These are phyloP conservation scores for Stichodactyla helianthus DNA, from an alignment of 64 coral and sea anemone genomes.

Conservation along the genomic window DNA sequence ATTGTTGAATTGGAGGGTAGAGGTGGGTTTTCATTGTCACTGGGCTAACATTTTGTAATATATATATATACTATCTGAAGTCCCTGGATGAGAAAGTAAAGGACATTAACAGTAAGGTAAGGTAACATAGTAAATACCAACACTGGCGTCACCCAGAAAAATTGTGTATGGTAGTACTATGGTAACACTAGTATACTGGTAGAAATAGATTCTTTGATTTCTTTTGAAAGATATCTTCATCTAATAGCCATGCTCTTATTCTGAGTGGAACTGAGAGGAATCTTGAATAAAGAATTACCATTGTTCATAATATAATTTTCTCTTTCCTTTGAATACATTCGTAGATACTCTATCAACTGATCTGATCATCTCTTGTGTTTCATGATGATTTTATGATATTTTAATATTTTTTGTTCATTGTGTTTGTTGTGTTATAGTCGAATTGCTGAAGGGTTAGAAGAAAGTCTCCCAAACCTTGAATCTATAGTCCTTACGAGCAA, in stretches of 20 bases:
- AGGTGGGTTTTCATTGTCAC: not conserved
- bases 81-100: not conserved
- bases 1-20: not conserved
- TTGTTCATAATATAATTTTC: too few species aligned
- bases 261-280: too few species aligned
- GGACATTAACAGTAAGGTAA: not conserved
- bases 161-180: not conserved
- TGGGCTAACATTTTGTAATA: slow-evolving; percentile 26
- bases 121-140: not conserved
- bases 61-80: slow-evolving; percentile 2
- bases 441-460: slow-evolving; percentile 76
- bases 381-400: too few species aligned
- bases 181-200: too few species aligned
- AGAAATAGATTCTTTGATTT: too few species aligned
- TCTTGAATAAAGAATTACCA: too few species aligned
- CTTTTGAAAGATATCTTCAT: too few species aligned
- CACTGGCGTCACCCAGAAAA: not conserved
- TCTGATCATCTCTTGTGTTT: too few species aligned
- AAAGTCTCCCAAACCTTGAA: slow-evolving; percentile 84
- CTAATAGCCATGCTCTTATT: too few species aligned
- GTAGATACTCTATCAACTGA: too few species aligned
- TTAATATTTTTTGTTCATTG: not conserved
- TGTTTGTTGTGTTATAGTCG: slow-evolving; percentile 60
- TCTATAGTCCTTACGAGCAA: slow-evolving; percentile 88
- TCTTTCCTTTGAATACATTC: too few species aligned